Conservation (phyloP, 2,888 invertebrate species). For the Drosophila setosimentum region DNA sequence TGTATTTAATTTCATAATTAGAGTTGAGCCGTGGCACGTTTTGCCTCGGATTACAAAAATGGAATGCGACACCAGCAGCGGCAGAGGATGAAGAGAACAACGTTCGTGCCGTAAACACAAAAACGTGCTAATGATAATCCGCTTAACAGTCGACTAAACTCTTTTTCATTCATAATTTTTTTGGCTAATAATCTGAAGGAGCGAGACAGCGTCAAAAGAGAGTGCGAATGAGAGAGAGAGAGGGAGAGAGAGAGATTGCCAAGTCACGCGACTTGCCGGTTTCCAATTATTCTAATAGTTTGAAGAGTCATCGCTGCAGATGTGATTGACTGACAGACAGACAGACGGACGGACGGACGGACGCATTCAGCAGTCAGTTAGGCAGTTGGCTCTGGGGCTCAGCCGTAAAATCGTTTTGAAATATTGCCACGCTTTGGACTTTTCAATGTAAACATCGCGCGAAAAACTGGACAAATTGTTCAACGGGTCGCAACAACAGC, state of each 20-base stretch:
- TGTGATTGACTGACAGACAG: conserved; percentile 30
- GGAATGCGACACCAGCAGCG: conserved; percentile 51
- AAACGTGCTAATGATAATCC: conserved; percentile 69
- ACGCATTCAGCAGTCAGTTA: not conserved
- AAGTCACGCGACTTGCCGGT: conserved; percentile 50
- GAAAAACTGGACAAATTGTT: conserved; percentile 73
- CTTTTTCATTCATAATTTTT: conserved; percentile 63
- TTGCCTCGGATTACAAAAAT: conserved; percentile 54
- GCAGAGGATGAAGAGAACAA: not conserved
- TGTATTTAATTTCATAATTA: conserved; percentile 77
- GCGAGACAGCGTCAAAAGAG: too few species aligned
- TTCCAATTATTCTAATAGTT: conserved; percentile 55
- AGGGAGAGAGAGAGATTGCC: conserved; percentile 15
- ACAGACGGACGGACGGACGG: conserved; percentile 1
- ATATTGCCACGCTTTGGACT: conserved; percentile 58
- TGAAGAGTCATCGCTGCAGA: conserved; percentile 44
- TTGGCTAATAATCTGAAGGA: conserved; percentile 40
- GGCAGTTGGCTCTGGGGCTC: not conserved
- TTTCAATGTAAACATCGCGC: conserved; percentile 75
- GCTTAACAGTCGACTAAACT: conserved; percentile 51
- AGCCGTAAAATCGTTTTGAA: conserved; percentile 56
- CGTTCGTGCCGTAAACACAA: conserved; percentile 2
- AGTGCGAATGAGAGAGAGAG: not conserved
- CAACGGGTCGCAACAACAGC: conserved; percentile 50
- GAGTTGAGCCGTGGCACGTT: conserved; percentile 64